Conservation (phyloP, 2,888 invertebrate species). For the Strigamia crassipes region DNA sequence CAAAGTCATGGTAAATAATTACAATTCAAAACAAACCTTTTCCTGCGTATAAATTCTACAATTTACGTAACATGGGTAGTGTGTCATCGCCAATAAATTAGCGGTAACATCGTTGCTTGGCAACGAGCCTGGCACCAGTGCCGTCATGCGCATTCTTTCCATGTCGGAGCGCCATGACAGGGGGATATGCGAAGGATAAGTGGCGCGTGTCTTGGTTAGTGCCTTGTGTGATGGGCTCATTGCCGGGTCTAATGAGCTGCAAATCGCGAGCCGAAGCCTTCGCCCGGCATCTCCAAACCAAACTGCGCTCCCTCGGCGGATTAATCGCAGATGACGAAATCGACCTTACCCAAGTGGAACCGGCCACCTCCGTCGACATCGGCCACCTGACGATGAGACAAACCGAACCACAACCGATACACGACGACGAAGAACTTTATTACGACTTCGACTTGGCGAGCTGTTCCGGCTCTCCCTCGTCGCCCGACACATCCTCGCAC, state of each 20-base stretch:
- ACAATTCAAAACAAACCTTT: neutral
- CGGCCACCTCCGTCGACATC: neutral
- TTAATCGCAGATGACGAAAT: conserved; percentile 53
- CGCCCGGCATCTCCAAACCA: conserved; percentile 75
- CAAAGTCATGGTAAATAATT: conserved; percentile 2
- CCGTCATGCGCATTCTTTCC: neutral
- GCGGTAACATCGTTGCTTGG: neutral
- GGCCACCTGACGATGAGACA: neutral
- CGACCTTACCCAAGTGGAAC: neutral
- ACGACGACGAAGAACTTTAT: conserved; percentile 56
- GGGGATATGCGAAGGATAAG: neutral
- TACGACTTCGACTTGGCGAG: conserved; percentile 64
- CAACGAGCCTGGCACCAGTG: neutral
- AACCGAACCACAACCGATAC: neutral
- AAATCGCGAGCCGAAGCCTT: conserved; percentile 80
- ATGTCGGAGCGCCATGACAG: conserved; percentile 43
- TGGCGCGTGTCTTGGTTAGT: conserved; percentile 25
- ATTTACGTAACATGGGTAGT: neutral
- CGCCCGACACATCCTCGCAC: neutral
- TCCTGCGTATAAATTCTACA: too few species aligned
- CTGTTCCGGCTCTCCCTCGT: conserved; percentile 42
- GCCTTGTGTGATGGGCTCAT: conserved; percentile 28
- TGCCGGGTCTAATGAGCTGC: conserved; percentile 67
- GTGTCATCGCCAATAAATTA: neutral
- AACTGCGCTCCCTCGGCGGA: conserved; percentile 71